Evolutionary conservation across 1,140 invertebrate species (phyloP), one percentile per base, ranked within the genome.

Genomic region (Orussus abietinus): DNA sequence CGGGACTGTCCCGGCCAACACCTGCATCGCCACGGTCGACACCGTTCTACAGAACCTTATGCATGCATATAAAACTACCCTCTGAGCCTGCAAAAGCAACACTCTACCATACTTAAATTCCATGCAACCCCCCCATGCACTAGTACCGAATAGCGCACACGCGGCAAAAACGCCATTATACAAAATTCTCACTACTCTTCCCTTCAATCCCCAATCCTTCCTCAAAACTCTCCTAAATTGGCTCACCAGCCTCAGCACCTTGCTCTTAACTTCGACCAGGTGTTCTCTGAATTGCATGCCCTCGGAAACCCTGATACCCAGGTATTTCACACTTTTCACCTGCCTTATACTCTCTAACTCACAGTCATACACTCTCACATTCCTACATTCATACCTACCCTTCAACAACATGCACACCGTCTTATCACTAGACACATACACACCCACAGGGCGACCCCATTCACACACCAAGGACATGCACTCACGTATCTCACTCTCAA

Each of bases 11-110:
- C 49, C 55, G 11, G 46, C 15, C 26, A 60, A 25, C 0, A 62
- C 53, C 33, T 51, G 41, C 48, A 59, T 42, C 0, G 52, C 56
- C 5, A 47, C 49, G 0, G 48, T 57, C 13, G 55, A 58, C 3
- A 60, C 55, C 11, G 53, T 63, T 3, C 44, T 36, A 45, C 55
- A 64, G 13, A 56, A 49, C 11, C 41, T 41, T 10, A 55, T 14
- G 19, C 47, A 58, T 12, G 41, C 55, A 12, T 57, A 26, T 12
- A 65, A 15, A 13, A 43, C 48, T 0, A 49, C 13, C 12, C 54
- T 26, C 26, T 64, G 42, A 37, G 37, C 53, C 4, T 39, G 19
- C 4, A 40, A 35, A 7, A 49, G 11, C 3, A 21, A 6, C 0
- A 19, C 20, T 15, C 28, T 37, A 3, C 28, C 50, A 38, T 35